Evolutionary conservation across 2,888 invertebrate genomes (phyloP).

Genomic region (Schizotus pectinicornis): DNA sequence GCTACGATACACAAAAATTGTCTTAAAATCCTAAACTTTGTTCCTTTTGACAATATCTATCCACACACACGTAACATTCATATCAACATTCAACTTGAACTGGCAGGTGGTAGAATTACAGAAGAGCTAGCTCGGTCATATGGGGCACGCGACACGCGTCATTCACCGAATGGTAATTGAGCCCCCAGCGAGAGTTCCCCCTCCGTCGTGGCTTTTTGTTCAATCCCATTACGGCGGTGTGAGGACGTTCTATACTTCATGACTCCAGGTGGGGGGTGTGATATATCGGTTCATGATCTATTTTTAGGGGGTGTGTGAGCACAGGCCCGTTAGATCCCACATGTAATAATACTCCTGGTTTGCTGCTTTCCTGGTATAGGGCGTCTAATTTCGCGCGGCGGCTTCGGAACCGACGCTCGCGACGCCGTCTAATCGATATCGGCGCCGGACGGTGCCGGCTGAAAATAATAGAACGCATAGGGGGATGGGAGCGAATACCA

Average conservation of each 20-base stretch:
- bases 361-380: slow-evolving; percentile 48
- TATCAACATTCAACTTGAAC: no score
- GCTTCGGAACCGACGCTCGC: slow-evolving; percentile 50
- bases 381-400: slow-evolving; percentile 52
- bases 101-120: no score
- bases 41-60: no score
- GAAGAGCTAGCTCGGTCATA: no score
- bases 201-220: neutral
- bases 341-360: slow-evolving; percentile 12
- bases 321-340: slow-evolving; percentile 28
- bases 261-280: slow-evolving; percentile 36
- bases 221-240: neutral
- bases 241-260: no score
- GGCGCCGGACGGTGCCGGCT: slow-evolving; percentile 2
- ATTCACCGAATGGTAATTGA: no score
- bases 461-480: neutral
- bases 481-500: no score
- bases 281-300: slow-evolving; percentile 46
- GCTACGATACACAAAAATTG: no score
- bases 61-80: no score
- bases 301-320: slow-evolving; percentile 51
- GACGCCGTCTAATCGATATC: slow-evolving; percentile 45
- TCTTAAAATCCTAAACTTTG: no score
- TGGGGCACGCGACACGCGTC: no score
- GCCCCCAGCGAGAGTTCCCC: neutral